Evolutionary conservation across 2,888 invertebrate genomes (phyloP), one percentile per base, ranked within the genome.

Genomic region (Latrodectus elegans): DNA sequence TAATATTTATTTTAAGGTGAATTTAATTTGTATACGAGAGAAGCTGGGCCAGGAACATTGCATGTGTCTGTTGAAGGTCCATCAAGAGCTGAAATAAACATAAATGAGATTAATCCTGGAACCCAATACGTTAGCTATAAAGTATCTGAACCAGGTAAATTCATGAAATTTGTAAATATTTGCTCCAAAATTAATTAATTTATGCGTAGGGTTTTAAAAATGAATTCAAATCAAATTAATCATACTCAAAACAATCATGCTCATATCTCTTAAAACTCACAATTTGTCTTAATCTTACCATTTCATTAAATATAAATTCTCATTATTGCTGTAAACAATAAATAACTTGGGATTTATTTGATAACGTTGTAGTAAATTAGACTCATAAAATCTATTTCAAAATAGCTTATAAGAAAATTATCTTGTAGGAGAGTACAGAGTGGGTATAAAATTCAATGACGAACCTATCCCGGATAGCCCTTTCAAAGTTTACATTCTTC

Each of bases 391-490:
- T 38, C 6, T 2, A 38, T 2, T 38, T 38, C 6, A 6, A 38
- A 38, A 38, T 38, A 38, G 38, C 38, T 38, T 38, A 38, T 38
- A 38, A 38, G 38, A 6, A 38, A 60, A 10, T 60, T 60, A n/a
- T 60, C 11, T 60, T 80, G 8, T 65, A 89, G 99, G 99, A 95
- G 98, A 99, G 94, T 99, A 99, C 93, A 95, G 97, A 91, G 96
- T 98, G 91, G 98, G 98, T 51, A 95, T 99, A 91, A 99, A 99
- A 93, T 99, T 99, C 95, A 99, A 99, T 93, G 99, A 99, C 93
- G 97, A 97, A 92, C 99, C 99, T 94, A 98, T 99, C 93, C 99
- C 99, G 0, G 99, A 99, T 93, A 99, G 98, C 0, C 99, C 99
- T 3, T 99, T 98, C 95, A 97, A 97, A 93, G 92, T 99, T 67